Conservation (phyloP, 2,888 invertebrate genomes). For the Synanthedon tipuliformis region DNA sequence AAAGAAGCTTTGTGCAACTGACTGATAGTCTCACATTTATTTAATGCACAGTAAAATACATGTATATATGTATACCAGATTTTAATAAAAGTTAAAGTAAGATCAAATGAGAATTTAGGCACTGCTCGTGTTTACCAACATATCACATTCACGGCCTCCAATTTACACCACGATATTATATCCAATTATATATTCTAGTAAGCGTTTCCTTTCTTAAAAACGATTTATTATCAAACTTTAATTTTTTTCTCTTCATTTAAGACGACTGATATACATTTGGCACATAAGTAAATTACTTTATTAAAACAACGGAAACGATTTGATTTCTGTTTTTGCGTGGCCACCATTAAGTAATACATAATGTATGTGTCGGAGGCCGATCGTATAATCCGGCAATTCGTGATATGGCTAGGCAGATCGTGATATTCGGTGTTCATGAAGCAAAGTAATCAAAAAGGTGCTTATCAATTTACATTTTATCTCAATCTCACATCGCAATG, state of each 20-base stretch:
- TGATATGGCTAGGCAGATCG: no score
- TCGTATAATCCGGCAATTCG: no score
- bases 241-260: conserved; percentile 1
- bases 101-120: conserved; percentile 60
- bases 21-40: conserved; percentile 25
- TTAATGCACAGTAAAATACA: conserved; percentile 17
- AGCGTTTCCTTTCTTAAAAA: conserved; percentile 64
- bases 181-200: conserved; percentile 51
- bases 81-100: conserved; percentile 31
- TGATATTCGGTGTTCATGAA: no score
- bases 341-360: no score
- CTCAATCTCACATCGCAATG: no score
- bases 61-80: conserved; percentile 14
- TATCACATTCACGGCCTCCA: conserved; percentile 63
- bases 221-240: conserved; percentile 52
- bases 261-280: background rate
- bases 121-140: conserved; percentile 60
- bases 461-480: no score
- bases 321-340: background rate
- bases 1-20: no score
- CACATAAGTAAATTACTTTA: background rate
- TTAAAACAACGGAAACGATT: background rate
- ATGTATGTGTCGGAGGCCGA: no score
- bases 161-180: conserved; percentile 40
- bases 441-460: no score